Evolutionary conservation across 2,797 vertebrate species (phyloP).

Genomic region (Crenuchus spilurus): DNA sequence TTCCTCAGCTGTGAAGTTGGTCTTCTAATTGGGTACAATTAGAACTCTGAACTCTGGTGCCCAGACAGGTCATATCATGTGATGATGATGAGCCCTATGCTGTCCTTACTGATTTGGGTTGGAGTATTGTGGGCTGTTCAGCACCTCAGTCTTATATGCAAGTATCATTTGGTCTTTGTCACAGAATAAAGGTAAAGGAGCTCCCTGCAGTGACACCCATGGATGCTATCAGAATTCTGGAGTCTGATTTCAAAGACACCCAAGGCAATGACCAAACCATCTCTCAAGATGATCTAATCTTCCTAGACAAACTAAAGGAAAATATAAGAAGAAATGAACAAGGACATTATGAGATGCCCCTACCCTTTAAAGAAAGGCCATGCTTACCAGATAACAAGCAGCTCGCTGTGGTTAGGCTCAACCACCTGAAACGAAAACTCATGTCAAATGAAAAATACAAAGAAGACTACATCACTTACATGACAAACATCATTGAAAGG

Average conservation of each 20-base stretch:
- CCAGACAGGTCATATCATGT: slow-evolving; percentile 5
- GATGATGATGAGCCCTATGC: slow-evolving; percentile 14
- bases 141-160: neutral
- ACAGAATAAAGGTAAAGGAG: neutral
- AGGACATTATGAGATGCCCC: slow-evolving; percentile 1
- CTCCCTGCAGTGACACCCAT: neutral
- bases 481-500: slow-evolving; percentile 18
- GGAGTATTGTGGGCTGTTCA: slow-evolving; percentile 22
- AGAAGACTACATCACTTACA: neutral
- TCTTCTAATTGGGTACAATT: slow-evolving; percentile 20
- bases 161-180: neutral
- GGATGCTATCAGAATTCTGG: neutral
- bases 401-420: neutral
- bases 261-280: neutral
- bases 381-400: slow-evolving; percentile 4
- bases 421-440: slow-evolving; percentile 2
- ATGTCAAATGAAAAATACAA: neutral
- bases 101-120: slow-evolving; percentile 18
- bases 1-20: slow-evolving; percentile 22
- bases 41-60: neutral
- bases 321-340: neutral
- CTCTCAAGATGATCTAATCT: slow-evolving; percentile 3
- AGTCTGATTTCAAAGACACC: slow-evolving; percentile 16
- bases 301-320: slow-evolving; percentile 1
- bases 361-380: slow-evolving; percentile 5